Evolutionary conservation across 2,888 invertebrate genomes (phyloP).

Genomic region (Hololepta plana): DNA sequence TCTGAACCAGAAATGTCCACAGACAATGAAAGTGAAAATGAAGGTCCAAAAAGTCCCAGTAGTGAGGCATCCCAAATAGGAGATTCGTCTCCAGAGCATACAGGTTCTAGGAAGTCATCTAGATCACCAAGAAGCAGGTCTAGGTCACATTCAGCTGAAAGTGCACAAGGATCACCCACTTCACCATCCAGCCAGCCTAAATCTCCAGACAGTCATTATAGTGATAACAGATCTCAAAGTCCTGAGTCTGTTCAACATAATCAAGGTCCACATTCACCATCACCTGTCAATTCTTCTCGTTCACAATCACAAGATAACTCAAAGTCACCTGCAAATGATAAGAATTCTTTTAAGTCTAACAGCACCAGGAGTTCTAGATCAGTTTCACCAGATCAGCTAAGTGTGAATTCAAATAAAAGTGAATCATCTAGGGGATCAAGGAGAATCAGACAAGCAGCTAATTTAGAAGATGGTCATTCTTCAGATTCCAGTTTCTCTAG

Average conservation of each 20-base stretch:
- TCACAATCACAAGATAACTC: conserved; percentile 10
- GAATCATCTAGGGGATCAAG: conserved; percentile 12
- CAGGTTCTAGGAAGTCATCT: conserved; percentile 8
- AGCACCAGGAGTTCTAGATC: conserved; percentile 6
- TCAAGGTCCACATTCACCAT: conserved; percentile 10
- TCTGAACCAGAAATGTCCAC: conserved; percentile 14
- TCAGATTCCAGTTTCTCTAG: conserved; percentile 26
- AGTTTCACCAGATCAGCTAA: conserved; percentile 11
- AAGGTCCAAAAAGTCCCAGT: conserved; percentile 14
- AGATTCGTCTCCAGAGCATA: conserved; percentile 9
- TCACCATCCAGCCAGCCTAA: conserved; percentile 7
- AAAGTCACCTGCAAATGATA: conserved; percentile 6
- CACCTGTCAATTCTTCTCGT: conserved; percentile 11
- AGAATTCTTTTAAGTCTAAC: conserved; percentile 2
- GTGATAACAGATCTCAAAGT: conserved; percentile 8
- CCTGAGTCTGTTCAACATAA: conserved; percentile 4
- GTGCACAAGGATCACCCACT: conserved; percentile 5
- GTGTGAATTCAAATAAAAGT: conserved; percentile 12
- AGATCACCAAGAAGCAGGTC: conserved; percentile 10
- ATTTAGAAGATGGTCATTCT: conserved; percentile 20
- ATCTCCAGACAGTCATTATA: conserved; percentile 6
- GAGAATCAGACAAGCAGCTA: conserved; percentile 13
- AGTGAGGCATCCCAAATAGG: conserved; percentile 12
- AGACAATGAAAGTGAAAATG: conserved; percentile 21
- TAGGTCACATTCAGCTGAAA: conserved; percentile 7